phyloP scores from a whole-genome alignment of 2,888 invertebrate species.

The Cyclophora albipunctata region DNA sequence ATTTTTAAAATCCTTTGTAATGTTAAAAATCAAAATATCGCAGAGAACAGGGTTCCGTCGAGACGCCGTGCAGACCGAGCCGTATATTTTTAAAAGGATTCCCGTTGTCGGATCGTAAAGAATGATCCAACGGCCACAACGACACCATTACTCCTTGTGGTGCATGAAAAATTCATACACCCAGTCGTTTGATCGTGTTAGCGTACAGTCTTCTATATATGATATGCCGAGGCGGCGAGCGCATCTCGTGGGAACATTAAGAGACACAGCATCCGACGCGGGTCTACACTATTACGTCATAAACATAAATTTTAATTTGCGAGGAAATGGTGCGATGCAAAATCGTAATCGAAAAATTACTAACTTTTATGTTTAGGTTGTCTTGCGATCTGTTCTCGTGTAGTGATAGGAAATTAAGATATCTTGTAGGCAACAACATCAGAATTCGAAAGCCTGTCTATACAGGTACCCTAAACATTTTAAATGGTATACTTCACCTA shows the following conservation, averaged over 20 bases:
- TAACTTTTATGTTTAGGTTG: too few species aligned
- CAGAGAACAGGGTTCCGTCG: too few species aligned
- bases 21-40: too few species aligned
- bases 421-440: too few species aligned
- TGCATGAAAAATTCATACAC: constrained; percentile 72
- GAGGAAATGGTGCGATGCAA: constrained; percentile 2
- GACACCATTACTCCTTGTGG: constrained; percentile 64
- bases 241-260: constrained; percentile 49
- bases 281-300: constrained; percentile 27
- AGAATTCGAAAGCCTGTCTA: too few species aligned
- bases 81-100: constrained; percentile 59
- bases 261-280: constrained; percentile 26
- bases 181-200: constrained; percentile 58
- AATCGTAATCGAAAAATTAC: constrained; percentile 2
- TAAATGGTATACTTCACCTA: too few species aligned
- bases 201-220: constrained; percentile 25
- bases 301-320: constrained; percentile 31
- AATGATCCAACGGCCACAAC: constrained; percentile 66
- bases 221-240: constrained; percentile 28
- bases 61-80: constrained; percentile 32
- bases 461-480: too few species aligned
- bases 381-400: too few species aligned
- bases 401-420: too few species aligned
- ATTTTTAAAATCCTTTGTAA: too few species aligned
- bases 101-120: constrained; percentile 69